Evolutionary conservation across 2,113 vertebrate species (phyloP).

Genomic region (Ciconia boyciana): DNA sequence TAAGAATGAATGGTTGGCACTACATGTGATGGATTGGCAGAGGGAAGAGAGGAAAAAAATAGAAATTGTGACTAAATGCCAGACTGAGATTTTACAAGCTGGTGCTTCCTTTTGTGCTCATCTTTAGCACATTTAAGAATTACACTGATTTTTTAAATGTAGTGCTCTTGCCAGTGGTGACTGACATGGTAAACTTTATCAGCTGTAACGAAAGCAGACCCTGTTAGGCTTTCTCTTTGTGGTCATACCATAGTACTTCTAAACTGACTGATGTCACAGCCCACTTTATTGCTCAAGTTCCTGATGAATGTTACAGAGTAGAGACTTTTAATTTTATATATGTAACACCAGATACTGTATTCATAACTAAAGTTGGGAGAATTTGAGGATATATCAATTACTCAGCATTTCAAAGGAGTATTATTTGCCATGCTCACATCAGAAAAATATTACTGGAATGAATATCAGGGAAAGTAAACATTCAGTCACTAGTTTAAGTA

Average conservation of each 20-base stretch:
- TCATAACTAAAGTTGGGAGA: background rate
- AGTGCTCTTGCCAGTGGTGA: background rate
- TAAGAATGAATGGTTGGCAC: background rate
- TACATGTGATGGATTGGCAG: background rate
- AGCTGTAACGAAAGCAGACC: background rate
- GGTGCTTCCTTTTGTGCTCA: background rate
- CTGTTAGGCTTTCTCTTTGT: background rate
- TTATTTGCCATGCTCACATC: background rate
- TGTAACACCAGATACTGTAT: background rate
- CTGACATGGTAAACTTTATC: background rate
- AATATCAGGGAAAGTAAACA: background rate
- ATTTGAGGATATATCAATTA: background rate
- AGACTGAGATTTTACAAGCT: background rate
- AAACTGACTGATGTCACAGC: background rate
- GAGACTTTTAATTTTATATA: background rate
- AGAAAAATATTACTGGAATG: background rate
- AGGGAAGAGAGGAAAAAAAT: background rate
- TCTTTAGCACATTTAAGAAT: background rate
- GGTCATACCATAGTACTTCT: background rate
- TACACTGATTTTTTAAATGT: background rate
- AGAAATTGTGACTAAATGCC: background rate
- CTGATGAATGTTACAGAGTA: background rate
- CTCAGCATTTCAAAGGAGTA: background rate
- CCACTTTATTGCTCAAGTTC: background rate
- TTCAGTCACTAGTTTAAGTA: background rate